Percentiles rank a stretch among this genome's conserved stretches.
Evolutionary conservation across 2,888 invertebrate species (phyloP).

Genomic region (Odontothrips loti): DNA sequence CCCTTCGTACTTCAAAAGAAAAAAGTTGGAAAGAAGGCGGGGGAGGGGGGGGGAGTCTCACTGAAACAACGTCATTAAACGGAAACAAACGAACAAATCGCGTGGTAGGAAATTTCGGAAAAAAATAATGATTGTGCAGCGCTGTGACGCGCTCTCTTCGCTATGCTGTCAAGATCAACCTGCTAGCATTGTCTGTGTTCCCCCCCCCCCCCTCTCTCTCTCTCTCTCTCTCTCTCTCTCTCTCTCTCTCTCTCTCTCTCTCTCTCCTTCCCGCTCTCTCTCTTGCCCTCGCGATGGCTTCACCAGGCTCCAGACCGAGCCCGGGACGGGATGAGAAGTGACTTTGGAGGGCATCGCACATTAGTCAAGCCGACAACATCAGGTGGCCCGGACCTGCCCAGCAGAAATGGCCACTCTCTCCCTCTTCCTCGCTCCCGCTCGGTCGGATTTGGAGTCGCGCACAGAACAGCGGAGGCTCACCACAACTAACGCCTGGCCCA

Average conservation of each 20-base stretch:
- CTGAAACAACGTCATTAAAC: background rate
- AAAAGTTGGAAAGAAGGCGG: no score
- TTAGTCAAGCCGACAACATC: background rate
- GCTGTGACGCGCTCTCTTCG: no score
- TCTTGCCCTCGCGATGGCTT: no score
- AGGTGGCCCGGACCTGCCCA: background rate
- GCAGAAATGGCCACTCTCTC: no score
- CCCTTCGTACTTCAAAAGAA: background rate
- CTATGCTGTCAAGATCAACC: no score
- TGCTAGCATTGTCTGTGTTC: no score
- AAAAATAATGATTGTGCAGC: background rate
- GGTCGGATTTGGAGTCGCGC: background rate
- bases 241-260: no score
- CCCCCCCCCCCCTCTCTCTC: background rate
- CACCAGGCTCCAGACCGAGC: no score
- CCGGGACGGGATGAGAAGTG: background rate
- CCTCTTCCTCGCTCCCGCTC: background rate
- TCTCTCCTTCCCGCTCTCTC: no score
- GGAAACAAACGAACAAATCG: slow-evolving; percentile 17
- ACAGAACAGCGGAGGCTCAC: no score
- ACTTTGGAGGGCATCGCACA: background rate
- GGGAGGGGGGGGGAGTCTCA: no score
- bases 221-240: background rate
- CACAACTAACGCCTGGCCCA: no score
- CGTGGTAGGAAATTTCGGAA: background rate